Percentiles rank a stretch among this genome's conserved stretches.
Evolutionary conservation across 2,113 vertebrate species (phyloP).

Genomic region (Boleophthalmus pectinirostris): DNA sequence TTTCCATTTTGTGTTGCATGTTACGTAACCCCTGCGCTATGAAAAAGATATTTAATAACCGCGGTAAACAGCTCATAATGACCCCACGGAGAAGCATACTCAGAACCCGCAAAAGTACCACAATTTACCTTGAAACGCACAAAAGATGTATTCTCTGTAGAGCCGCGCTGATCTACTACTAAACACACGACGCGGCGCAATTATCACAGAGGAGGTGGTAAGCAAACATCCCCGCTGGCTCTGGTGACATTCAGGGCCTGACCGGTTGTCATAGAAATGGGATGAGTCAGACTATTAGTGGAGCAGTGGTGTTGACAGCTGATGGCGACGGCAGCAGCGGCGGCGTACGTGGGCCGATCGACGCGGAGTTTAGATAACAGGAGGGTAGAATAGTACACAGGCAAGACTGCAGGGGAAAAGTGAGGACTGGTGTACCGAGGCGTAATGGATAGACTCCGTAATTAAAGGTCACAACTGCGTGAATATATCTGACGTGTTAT

Average conservation of each 20-base stretch:
- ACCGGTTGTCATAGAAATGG: constrained; percentile 69
- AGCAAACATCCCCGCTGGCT: constrained; percentile 11
- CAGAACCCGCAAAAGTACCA: not conserved
- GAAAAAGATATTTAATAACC: not conserved
- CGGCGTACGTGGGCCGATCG: constrained; percentile 48
- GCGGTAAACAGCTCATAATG: not conserved
- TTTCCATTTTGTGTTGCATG: not conserved
- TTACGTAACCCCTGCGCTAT: not conserved
- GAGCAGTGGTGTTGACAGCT: constrained; percentile 29
- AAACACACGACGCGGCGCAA: not conserved
- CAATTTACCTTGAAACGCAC: not conserved
- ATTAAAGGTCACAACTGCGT: not conserved
- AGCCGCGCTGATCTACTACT: not conserved
- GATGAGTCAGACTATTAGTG: constrained; percentile 53
- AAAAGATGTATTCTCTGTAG: not conserved
- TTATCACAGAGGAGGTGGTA: not conserved
- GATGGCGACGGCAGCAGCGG: constrained; percentile 19
- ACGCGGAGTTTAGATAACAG: constrained; percentile 25
- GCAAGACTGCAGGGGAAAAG: too few relatives aligned
- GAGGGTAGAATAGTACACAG: not conserved
- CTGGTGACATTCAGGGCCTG: constrained; percentile 24
- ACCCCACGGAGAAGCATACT: not conserved
- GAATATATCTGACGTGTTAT: too few relatives aligned
- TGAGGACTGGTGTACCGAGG: not conserved
- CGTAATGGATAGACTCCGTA: not conserved